These are phyloP conservation scores for Montipora efflorescens DNA, from an alignment of 64 coral and sea anemone genomes.

Conservation along the genomic window DNA sequence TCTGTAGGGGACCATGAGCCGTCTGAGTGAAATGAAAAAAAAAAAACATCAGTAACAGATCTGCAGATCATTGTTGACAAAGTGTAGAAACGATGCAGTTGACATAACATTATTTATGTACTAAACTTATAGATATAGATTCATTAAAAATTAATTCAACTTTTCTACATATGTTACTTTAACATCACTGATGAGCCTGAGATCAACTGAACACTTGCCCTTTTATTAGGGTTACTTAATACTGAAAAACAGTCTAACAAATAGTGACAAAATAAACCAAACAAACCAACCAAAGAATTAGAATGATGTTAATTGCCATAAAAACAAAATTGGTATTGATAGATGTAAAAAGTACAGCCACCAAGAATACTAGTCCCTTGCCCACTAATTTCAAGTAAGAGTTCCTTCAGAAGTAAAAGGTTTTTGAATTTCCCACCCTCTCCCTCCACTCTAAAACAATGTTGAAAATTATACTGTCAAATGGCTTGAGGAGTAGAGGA, in stretches of 20 bases:
- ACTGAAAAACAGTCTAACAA: slow-evolving; percentile 7
- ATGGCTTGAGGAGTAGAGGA: not conserved
- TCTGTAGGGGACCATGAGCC: slow-evolving; percentile 48
- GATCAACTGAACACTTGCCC: slow-evolving; percentile 16
- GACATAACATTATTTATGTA: slow-evolving; percentile 11
- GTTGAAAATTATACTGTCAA: slow-evolving; percentile 7
- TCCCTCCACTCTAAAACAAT: slow-evolving; percentile 14
- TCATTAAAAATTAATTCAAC: slow-evolving; percentile 17
- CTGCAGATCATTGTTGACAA: slow-evolving; percentile 11
- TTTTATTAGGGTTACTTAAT: not conserved
- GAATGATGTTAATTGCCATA: slow-evolving; percentile 19
- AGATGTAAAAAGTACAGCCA: slow-evolving; percentile 12
- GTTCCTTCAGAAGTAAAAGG: slow-evolving; percentile 4
- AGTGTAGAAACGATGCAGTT: slow-evolving; percentile 2
- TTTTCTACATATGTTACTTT: slow-evolving; percentile 14
- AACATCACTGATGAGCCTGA: slow-evolving; percentile 17
- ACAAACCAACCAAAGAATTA: not conserved
- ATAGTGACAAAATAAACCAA: slow-evolving; percentile 1
- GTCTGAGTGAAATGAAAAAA: slow-evolving; percentile 19
- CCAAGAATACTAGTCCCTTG: slow-evolving; percentile 6
- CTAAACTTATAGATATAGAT: not conserved
- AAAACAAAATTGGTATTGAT: slow-evolving; percentile 19
- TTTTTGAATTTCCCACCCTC: slow-evolving; percentile 22
- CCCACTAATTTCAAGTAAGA: not conserved
- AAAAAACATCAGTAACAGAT: not conserved